phyloP scores from a whole-genome alignment of 2,888 invertebrate species.

The Fabriciana adippe region DNA sequence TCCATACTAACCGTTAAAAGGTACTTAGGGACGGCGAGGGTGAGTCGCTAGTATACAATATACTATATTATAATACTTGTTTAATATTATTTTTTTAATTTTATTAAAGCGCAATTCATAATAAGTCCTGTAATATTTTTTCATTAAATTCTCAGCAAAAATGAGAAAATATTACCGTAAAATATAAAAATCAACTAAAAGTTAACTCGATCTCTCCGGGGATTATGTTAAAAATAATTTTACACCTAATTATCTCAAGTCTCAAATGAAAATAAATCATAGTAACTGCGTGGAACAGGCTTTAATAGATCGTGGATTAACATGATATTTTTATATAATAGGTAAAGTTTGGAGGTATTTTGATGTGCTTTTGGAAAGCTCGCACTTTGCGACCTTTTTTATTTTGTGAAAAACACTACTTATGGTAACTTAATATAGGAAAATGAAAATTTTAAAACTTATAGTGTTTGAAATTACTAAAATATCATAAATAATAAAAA shows the following conservation, averaged over 20 bases:
- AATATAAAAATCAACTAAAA: slow-evolving; percentile 12
- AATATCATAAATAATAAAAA: no score
- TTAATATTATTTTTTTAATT: neutral
- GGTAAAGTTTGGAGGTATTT: slow-evolving; percentile 45
- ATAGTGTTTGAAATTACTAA: neutral
- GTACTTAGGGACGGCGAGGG: no score
- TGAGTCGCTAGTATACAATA: no score
- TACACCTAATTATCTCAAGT: slow-evolving; percentile 41
- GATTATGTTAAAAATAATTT: slow-evolving; percentile 26
- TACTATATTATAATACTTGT: neutral
- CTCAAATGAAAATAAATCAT: slow-evolving; percentile 41
- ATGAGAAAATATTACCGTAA: slow-evolving; percentile 2
- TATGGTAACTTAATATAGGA: no score
- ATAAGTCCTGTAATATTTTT: neutral
- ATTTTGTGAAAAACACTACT: no score
- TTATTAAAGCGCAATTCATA: slow-evolving; percentile 7
- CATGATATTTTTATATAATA: slow-evolving; percentile 49
- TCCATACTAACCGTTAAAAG: no score
- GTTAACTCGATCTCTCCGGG: slow-evolving; percentile 5
- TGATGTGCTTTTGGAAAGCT: slow-evolving; percentile 51
- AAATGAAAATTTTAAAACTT: neutral
- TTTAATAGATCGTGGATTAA: slow-evolving; percentile 62
- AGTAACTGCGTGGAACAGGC: slow-evolving; percentile 67
- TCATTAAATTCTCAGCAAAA: slow-evolving; percentile 3
- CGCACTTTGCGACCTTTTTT: slow-evolving; percentile 32